These are phyloP conservation scores for Bettongia penicillata DNA, from an alignment of 2,113 vertebrate species.

Conservation along the genomic window DNA sequence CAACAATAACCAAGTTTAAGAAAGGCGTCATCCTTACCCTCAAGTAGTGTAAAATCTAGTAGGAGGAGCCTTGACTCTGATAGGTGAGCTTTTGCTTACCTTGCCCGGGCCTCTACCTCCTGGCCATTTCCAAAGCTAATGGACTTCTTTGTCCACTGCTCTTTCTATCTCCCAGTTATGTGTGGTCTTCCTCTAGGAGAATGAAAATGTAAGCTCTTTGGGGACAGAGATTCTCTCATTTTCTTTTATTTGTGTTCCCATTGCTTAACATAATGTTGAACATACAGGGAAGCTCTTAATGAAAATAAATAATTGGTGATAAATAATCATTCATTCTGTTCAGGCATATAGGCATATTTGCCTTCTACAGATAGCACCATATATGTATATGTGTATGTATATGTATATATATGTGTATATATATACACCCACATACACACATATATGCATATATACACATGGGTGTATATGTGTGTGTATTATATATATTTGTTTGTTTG, in stretches of 20 bases:
- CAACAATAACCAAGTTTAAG: neutral
- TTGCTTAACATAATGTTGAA: neutral
- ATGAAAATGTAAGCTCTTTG: neutral
- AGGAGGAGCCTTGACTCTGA: neutral
- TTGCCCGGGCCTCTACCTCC: neutral
- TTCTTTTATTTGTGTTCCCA: neutral
- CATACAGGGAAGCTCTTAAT: neutral
- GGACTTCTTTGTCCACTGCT: neutral
- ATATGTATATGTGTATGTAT: neutral
- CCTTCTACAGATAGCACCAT: neutral
- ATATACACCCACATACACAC: accelerated
- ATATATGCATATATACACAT: too few species aligned
- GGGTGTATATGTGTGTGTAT: too few species aligned
- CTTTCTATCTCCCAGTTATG: neutral
- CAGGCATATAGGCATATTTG: neutral
- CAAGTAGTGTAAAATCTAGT: neutral
- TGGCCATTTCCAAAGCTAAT: neutral
- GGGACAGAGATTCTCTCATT: neutral
- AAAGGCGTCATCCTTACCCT: neutral
- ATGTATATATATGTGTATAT: too few species aligned
- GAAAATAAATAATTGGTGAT: too few species aligned
- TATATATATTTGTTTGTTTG: neutral
- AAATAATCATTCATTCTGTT: neutral
- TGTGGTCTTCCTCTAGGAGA: neutral
- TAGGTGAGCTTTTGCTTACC: neutral